Base-by-base conservation (phyloP, 2,888 invertebrate genomes). In the Melolontha melolontha region DNA sequence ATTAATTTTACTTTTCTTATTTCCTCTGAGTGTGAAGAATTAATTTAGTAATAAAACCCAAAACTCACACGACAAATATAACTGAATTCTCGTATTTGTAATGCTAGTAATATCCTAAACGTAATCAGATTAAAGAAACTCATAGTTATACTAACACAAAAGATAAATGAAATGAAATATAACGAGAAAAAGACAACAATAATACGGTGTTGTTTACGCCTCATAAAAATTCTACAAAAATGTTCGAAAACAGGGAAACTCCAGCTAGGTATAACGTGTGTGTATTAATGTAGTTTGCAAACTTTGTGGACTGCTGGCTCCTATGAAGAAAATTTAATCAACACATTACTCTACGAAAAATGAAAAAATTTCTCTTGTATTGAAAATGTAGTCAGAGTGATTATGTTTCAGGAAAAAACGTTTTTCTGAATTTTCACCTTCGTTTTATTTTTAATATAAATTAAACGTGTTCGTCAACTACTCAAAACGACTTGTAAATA, bases 251-350 rank as follows among this genome's bases (percentile, higher is more conserved):
- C 52, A 6, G 17, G 11, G 39, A 39, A 34, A 39, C 39, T 54
- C 52, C 2, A n/a, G 39, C 14, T 12, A 54, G 52, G 52, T 54
- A 54, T 39, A 40, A 39, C 39, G 16, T 17, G 52, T 54, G 52
- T 54, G 52, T 54, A 54, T 54, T 54, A 54, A 54, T 39, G 52
- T 14, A 54, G 52, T 54, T 54, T 54, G 10, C 12, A 54, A 54
- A 54, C 14, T 54, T 54, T 54, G 7, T 39, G 39, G 39, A 54
- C 52, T 39, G 7, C 52, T 16, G 16, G 16, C 39, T 34, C 39
- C 17, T 54, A 54, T 16, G 52, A 54, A n/a, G 39, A 54, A 54
- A 54, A 14, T 54, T 54, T 54, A 54, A 54, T 54, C 52, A 54
- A 40, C 39, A 54, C 16, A 54, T 39, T 54, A 54, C 52, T 2